Conservation (phyloP, 2,888 invertebrate genomes). For the Hermodice carunculata region DNA sequence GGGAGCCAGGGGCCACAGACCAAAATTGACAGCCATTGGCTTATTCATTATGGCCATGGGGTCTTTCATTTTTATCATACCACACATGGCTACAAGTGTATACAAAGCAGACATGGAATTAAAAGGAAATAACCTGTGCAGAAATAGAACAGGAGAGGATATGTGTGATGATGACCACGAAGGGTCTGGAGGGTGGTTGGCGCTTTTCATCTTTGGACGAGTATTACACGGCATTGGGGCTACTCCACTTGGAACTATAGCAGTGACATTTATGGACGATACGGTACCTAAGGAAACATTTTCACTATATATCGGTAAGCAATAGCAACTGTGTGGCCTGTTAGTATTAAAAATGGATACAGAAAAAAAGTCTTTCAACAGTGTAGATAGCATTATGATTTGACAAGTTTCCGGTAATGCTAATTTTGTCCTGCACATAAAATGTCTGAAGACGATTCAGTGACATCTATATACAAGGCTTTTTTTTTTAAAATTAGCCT, state of each 20-base stretch:
- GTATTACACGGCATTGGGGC: slow-evolving; percentile 36
- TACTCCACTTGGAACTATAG: slow-evolving; percentile 42
- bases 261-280: slow-evolving; percentile 41
- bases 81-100: slow-evolving; percentile 35
- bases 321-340: background rate
- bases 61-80: slow-evolving; percentile 31
- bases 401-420: no score
- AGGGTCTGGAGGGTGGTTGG: slow-evolving; percentile 24
- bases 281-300: slow-evolving; percentile 29
- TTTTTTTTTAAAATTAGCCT: no score
- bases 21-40: slow-evolving; percentile 10
- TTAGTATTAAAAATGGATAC: background rate
- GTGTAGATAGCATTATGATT: no score
- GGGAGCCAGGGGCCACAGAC: slow-evolving; percentile 10
- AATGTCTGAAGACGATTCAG: no score
- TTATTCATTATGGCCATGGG: slow-evolving; percentile 27
- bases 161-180: background rate
- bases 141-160: background rate
- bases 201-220: slow-evolving; percentile 37
- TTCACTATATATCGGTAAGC: slow-evolving; percentile 38
- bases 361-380: background rate
- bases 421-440: no score
- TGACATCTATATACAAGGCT: no score
- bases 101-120: slow-evolving; percentile 24
- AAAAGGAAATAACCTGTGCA: slow-evolving; percentile 10